phyloP scores from a whole-genome alignment of 2,888 invertebrate genomes.

The Lissonota sp. region DNA sequence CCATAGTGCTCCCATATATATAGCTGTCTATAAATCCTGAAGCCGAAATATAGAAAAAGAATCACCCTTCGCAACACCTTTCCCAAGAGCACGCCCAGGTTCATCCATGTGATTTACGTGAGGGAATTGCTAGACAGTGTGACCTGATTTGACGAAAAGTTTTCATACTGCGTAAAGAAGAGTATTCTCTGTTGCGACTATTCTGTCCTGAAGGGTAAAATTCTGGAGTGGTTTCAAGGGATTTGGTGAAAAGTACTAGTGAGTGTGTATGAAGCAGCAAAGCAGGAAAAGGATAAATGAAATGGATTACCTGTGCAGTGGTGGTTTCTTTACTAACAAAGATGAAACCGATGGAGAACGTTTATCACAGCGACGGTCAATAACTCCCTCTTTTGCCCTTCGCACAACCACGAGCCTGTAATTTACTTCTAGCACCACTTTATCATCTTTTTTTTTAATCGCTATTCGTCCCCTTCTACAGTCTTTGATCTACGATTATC shows the following conservation, averaged over 20 bases:
- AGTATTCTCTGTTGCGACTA: slow-evolving; percentile 26
- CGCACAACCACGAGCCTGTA: background rate
- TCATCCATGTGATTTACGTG: background rate
- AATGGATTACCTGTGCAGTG: slow-evolving; percentile 39
- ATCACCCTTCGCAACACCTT: slow-evolving; percentile 48
- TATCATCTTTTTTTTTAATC: too few species aligned
- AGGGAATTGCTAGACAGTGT: slow-evolving; percentile 22
- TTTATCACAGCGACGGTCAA: too few species aligned
- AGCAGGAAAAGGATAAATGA: slow-evolving; percentile 39
- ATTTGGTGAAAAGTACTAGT: slow-evolving; percentile 1
- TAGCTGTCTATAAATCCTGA: slow-evolving; percentile 29
- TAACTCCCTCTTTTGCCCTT: too few species aligned
- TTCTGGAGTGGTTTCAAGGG: slow-evolving; percentile 20
- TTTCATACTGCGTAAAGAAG: slow-evolving; percentile 19
- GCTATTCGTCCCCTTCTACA: too few species aligned
- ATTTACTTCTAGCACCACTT: background rate
- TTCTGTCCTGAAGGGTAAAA: slow-evolving; percentile 12
- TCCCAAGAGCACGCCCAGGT: background rate
- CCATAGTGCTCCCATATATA: slow-evolving; percentile 39
- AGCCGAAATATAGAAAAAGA: background rate
- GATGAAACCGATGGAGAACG: slow-evolving; percentile 7
- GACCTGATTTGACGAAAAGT: slow-evolving; percentile 32
- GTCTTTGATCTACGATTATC: too few species aligned
- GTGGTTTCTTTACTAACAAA: slow-evolving; percentile 19
- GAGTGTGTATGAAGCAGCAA: background rate